Conservation (phyloP, 2,113 vertebrate genomes). For the Varanus komodoensis region DNA sequence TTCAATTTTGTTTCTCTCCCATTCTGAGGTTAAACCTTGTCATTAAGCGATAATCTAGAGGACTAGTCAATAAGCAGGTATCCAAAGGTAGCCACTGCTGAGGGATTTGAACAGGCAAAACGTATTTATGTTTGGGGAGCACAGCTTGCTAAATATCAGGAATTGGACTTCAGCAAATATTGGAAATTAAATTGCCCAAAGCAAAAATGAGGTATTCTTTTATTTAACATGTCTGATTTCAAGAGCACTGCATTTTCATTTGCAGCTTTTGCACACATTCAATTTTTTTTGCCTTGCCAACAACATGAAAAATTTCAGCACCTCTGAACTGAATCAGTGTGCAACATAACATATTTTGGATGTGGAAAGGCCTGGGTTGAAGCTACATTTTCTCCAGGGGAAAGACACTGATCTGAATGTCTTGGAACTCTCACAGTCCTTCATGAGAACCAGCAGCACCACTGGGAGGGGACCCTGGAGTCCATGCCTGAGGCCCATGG, state of each 20-base stretch:
- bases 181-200: background rate
- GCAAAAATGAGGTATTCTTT: background rate
- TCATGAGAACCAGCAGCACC: no score
- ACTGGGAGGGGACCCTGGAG: no score
- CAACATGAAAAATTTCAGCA: background rate
- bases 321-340: background rate
- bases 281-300: background rate
- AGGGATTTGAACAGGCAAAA: background rate
- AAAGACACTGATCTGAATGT: no score
- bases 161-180: background rate
- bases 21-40: background rate
- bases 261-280: background rate
- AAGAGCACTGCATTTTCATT: background rate
- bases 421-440: no score
- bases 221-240: background rate
- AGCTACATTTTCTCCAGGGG: no score
- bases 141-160: background rate
- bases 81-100: background rate
- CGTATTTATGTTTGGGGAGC: background rate
- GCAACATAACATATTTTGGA: no score
- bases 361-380: no score
- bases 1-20: background rate
- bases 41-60: slow-evolving; percentile 9
- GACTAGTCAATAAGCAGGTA: slow-evolving; percentile 11
- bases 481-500: no score